Evolutionary conservation across 2,888 invertebrate species (phyloP).

Genomic region (Phasia obesa): DNA sequence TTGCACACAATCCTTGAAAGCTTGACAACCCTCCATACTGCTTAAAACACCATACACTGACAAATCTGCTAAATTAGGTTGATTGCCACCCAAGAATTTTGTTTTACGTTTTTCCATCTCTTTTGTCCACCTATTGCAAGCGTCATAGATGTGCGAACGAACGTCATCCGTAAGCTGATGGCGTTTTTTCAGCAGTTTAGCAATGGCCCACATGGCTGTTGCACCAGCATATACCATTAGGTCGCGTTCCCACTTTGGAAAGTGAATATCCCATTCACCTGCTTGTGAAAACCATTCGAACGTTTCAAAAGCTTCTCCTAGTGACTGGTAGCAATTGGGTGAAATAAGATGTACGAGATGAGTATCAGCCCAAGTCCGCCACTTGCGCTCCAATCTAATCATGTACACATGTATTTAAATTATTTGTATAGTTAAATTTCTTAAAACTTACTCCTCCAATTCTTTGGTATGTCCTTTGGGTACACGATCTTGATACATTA

Average conservation of each 20-base stretch:
- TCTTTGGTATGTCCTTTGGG: conserved; percentile 84
- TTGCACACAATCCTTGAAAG: conserved; percentile 90
- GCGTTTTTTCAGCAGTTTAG: conserved; percentile 93
- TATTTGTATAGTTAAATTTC: background rate
- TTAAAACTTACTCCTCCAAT: conserved; percentile 84
- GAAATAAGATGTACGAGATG: conserved; percentile 96
- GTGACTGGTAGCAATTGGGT: conserved; percentile 97
- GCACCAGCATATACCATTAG: conserved; percentile 97
- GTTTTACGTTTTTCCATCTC: conserved; percentile 87
- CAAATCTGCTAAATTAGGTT: conserved; percentile 96
- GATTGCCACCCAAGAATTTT: conserved; percentile 92
- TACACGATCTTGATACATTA: conserved; percentile 88
- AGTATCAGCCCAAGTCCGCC: conserved; percentile 97
- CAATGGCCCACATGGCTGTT: conserved; percentile 95
- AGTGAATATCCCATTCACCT: conserved; percentile 95
- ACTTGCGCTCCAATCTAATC: conserved; percentile 93
- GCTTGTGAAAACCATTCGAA: conserved; percentile 97
- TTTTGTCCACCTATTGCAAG: conserved; percentile 90
- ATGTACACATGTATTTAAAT: background rate
- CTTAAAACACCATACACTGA: conserved; percentile 94
- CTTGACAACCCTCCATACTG: conserved; percentile 96
- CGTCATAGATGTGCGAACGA: conserved; percentile 93
- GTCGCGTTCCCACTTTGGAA: conserved; percentile 92
- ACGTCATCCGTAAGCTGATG: conserved; percentile 94
- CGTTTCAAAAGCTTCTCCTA: conserved; percentile 92